Base-by-base conservation (phyloP, 2,113 vertebrate species). In the Syngnathus scovelli region DNA sequence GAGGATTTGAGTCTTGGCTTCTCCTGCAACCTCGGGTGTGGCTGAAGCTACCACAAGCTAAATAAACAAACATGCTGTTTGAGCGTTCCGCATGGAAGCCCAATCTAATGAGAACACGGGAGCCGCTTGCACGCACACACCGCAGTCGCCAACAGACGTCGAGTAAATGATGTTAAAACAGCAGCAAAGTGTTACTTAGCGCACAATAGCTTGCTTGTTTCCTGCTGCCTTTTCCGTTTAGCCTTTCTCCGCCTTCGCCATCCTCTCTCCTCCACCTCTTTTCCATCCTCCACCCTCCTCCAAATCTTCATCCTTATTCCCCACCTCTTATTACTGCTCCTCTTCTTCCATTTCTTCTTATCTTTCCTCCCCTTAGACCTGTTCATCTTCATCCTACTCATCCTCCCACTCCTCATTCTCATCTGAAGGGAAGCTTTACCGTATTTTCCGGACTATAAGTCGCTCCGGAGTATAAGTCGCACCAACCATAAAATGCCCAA, bases 131-230 rank as follows among this genome's bases (percentile, higher is more conserved):
- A 1, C 33, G 6, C 7, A 13, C 59, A 3, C 59, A 60, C 3
- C 7, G 10, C 27, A 5, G 58, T 39, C 18, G 37, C 65, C 72
- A 70, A 77, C 75, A 79, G 80, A 78, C 77, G 68, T 82, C 80
- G 67, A 78, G 84, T 86, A 84, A 86, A 86, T 81, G 76, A 68
- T 75, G 84, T 85, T 86, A 82, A 87, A 86, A 87, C 69, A 72
- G 69, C 70, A 64, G 73, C 72, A 76, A 77, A 83, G 89, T 84
- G 79, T 76, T 88, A 89, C 86, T 86, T 79, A 84, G 78, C 69
- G 83, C 86, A 80, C 43, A 38, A 39, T 75, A 68, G 75, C 83
- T 76, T 21, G 39, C n/a, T 7, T 11, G 12, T 44, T 43, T 62
- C n/a, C n/a, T 21, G 19, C 19, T 18, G 36, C 10, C 21, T 23